Evolutionary conservation across 1,140 invertebrate genomes (phyloP).

Genomic region (Proctacanthus coquilletti): DNA sequence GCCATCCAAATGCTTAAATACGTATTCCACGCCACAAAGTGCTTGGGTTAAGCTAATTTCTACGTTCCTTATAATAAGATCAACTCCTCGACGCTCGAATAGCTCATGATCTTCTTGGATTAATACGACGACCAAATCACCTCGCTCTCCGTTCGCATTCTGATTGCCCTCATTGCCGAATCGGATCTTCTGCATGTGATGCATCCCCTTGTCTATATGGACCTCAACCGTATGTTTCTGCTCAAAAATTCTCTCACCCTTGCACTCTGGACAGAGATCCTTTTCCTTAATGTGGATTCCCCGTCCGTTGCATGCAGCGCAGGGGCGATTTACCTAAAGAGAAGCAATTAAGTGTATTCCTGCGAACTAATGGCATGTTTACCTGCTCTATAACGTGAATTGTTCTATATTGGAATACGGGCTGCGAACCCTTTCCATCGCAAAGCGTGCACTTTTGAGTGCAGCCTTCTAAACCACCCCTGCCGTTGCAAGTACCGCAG

Average conservation of each 20-base stretch:
- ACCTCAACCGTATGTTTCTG: slow-evolving; percentile 75
- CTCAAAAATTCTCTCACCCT: slow-evolving; percentile 63
- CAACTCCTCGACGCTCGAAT: slow-evolving; percentile 58
- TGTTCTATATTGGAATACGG: background rate
- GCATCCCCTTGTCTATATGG: slow-evolving; percentile 83
- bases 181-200: slow-evolving; percentile 70
- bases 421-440: slow-evolving; percentile 46
- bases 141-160: slow-evolving; percentile 62
- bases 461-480: slow-evolving; percentile 63
- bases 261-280: slow-evolving; percentile 63
- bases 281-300: slow-evolving; percentile 65
- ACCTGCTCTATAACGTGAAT: background rate
- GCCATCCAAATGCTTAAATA: slow-evolving; percentile 73
- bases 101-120: slow-evolving; percentile 64
- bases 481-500: slow-evolving; percentile 68
- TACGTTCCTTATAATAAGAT: slow-evolving; percentile 58
- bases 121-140: slow-evolving; percentile 79
- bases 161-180: slow-evolving; percentile 85
- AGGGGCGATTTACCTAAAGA: slow-evolving; percentile 65
- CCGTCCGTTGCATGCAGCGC: slow-evolving; percentile 48
- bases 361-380: background rate
- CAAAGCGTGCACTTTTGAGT: slow-evolving; percentile 57
- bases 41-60: slow-evolving; percentile 67
- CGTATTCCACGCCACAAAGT: slow-evolving; percentile 74
- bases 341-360: no score